Evolutionary conservation across 2,113 vertebrate genomes (phyloP), one percentile per base, ranked within the genome.

Genomic region (Coptodon bakossiorum): DNA sequence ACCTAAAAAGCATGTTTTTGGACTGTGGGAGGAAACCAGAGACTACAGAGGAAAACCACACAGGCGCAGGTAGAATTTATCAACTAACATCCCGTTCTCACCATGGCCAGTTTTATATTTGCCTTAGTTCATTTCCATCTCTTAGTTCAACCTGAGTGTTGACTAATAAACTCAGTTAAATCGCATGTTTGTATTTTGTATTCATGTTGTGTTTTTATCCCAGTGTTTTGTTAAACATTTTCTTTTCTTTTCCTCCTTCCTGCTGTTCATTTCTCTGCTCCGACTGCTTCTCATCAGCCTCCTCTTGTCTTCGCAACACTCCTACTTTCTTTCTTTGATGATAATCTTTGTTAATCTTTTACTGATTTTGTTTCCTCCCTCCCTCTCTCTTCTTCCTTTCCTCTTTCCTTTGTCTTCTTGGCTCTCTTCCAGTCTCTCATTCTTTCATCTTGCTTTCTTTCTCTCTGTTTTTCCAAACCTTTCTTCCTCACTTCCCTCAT

Each of bases 251-350:
- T 50, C 17, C 24, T 19, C 27, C 19, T 22, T 59, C 80, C 84
- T 10, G 27, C 78, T 82, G 88, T 71, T 86, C 80, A 7, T 83
- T 43, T 76, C 57, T 86, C 34, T 3, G 19, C 63, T 88, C 80
- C 80, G 2, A 54, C 91, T 48, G 86, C 78, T 92, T 68, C 54
- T 81, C 88, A 82, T 90, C 91, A 83, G 45, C 89, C 87, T 81
- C 89, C 78, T 48, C 84, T 52, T 16, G 76, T 76, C 59, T 57
- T 85, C 10, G 1, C 71, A 13, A 52, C 82, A 78, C 45, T 86
- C 85, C 9, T 1, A 7, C 45, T 40, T 76, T 13, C 31, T 38
- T 56, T 48, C 80, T 59, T 54, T 86, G 27, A 78, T 59, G 52
- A 22, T 66, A 66, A 66, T 66, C 61, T 66, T 66, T 82, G 9